Conservation (phyloP, 2,888 invertebrate species). For the Thecophora atra region DNA sequence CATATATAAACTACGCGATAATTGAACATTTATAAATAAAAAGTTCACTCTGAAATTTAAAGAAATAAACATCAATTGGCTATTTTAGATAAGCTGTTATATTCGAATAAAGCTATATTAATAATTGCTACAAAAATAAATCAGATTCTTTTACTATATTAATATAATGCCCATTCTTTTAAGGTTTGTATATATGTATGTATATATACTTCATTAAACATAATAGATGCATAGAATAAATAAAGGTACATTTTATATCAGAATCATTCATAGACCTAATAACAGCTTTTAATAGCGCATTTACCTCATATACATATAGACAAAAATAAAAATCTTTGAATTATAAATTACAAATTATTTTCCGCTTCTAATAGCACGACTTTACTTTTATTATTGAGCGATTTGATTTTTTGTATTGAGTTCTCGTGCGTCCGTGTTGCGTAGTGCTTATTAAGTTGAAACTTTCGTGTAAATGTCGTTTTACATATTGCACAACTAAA, state of each 20-base stretch:
- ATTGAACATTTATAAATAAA: too few relatives aligned
- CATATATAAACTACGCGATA: too few relatives aligned
- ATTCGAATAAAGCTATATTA: too few relatives aligned
- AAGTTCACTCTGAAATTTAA: too few relatives aligned
- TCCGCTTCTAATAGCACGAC: background rate
- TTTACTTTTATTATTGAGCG: background rate
- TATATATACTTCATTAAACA: too few relatives aligned
- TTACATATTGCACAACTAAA: constrained; percentile 61
- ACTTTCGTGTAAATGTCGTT: constrained; percentile 63
- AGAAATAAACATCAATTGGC: too few relatives aligned
- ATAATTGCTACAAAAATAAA: too few relatives aligned
- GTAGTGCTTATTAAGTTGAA: constrained; percentile 62
- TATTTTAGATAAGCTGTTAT: too few relatives aligned
- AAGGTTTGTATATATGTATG: too few relatives aligned
- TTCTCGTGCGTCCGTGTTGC: constrained; percentile 62
- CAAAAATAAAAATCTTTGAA: background rate
- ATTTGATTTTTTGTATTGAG: constrained; percentile 49
- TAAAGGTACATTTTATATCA: background rate
- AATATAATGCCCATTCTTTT: too few relatives aligned
- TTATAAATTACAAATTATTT: background rate
- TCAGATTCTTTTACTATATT: too few relatives aligned
- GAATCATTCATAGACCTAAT: background rate
- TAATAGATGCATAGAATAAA: background rate
- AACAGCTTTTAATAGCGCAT: background rate
- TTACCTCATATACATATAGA: background rate